Percentiles rank a stretch among this genome's conserved stretches.
These are phyloP conservation scores for Nematolebias whitei DNA, from an alignment of 2,113 vertebrate species.

Conservation along the genomic window DNA sequence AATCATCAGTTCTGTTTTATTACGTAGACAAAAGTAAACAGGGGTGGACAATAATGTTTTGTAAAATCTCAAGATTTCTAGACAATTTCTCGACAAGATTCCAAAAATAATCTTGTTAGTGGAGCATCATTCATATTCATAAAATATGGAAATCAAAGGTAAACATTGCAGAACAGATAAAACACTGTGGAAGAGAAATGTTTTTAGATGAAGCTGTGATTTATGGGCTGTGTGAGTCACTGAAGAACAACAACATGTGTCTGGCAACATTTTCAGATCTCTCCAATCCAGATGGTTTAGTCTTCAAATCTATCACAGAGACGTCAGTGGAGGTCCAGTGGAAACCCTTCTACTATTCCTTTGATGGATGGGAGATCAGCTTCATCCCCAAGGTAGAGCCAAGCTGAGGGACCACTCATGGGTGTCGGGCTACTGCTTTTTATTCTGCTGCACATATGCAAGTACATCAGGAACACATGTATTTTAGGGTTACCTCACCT, in stretches of 20 bases:
- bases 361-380: slow-evolving; percentile 99
- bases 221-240: slow-evolving; percentile 55
- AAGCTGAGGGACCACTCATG: not conserved
- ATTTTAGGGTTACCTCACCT: too few species aligned
- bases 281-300: slow-evolving; percentile 89
- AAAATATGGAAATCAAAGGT: not conserved
- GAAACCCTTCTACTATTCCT: slow-evolving; percentile 92
- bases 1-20: too few species aligned
- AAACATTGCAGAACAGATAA: not conserved
- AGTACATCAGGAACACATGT: too few species aligned
- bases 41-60: too few species aligned
- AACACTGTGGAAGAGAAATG: not conserved
- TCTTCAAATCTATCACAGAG: slow-evolving; percentile 95
- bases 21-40: too few species aligned
- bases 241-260: slow-evolving; percentile 70
- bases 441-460: not conserved
- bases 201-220: slow-evolving; percentile 51
- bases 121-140: not conserved
- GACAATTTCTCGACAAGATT: too few species aligned
- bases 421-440: not conserved
- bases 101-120: too few species aligned
- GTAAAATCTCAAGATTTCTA: too few species aligned
- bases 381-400: slow-evolving; percentile 94
- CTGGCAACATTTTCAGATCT: slow-evolving; percentile 83
- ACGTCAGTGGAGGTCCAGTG: slow-evolving; percentile 95